These are phyloP conservation scores for Bedellia somnulentella DNA, from an alignment of 2,888 invertebrate species.

Conservation along the genomic window DNA sequence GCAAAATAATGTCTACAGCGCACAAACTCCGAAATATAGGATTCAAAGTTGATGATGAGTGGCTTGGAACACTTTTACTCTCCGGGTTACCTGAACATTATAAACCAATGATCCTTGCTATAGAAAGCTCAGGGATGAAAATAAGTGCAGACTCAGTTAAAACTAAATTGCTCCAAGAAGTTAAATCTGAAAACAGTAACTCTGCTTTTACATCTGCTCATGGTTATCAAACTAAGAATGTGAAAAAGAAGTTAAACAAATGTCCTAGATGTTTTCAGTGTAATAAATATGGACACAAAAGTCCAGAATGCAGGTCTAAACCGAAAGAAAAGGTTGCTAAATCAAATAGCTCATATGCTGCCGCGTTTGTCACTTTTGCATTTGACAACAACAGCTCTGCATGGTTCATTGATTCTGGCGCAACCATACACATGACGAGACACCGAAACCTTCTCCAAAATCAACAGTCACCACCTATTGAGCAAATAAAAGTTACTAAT, in stretches of 20 bases:
- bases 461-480: too few species aligned
- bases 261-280: neutral
- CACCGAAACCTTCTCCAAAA: neutral
- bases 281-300: neutral
- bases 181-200: neutral
- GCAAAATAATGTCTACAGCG: too few species aligned
- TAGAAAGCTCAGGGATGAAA: too few species aligned
- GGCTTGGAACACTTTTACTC: too few species aligned
- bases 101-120: too few species aligned
- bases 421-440: neutral
- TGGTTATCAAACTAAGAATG: neutral
- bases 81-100: too few species aligned
- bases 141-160: too few species aligned
- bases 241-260: neutral
- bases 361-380: neutral
- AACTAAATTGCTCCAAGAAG: neutral
- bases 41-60: too few species aligned
- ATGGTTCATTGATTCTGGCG: neutral
- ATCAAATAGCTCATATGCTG: neutral
- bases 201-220: too few species aligned
- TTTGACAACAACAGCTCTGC: neutral
- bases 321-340: neutral
- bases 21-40: too few species aligned
- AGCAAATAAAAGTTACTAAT: too few species aligned
- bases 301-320: neutral